Evolutionary conservation across 2,888 invertebrate genomes (phyloP).

Genomic region (Luffia ferchaultella): DNA sequence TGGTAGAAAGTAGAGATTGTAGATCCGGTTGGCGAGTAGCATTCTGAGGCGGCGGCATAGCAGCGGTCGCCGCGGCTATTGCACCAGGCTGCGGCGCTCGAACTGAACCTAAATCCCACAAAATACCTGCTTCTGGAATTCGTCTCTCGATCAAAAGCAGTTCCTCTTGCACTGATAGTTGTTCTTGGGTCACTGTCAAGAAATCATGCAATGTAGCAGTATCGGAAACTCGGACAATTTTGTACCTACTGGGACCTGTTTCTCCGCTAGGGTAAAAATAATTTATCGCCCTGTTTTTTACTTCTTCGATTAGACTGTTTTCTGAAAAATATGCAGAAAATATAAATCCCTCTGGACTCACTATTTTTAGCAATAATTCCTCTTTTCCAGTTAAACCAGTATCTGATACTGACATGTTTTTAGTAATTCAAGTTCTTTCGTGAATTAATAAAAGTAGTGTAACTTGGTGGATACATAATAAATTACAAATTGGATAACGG

Average conservation of each 20-base stretch:
- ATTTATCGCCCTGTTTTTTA: conserved; percentile 43
- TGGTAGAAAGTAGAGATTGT: conserved; percentile 48
- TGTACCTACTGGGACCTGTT: conserved; percentile 36
- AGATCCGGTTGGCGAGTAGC: conserved; percentile 42
- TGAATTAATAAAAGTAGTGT: too few species aligned
- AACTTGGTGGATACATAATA: too few species aligned
- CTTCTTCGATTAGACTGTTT: conserved; percentile 46
- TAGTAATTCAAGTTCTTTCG: too few species aligned
- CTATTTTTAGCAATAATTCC: conserved; percentile 41
- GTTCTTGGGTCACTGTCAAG: conserved; percentile 42
- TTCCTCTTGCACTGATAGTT: conserved; percentile 42
- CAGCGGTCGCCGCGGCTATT: conserved; percentile 50
- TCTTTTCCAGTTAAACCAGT: conserved; percentile 25
- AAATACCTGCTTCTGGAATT: conserved; percentile 39
- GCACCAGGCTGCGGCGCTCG: conserved; percentile 43
- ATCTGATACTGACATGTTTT: conserved; percentile 42
- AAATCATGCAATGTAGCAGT: conserved; percentile 46
- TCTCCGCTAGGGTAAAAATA: conserved; percentile 51
- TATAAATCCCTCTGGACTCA: conserved; percentile 46
- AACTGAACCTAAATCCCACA: conserved; percentile 51
- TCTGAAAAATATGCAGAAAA: conserved; percentile 39
- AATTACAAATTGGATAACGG: too few species aligned
- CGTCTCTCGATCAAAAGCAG: conserved; percentile 42
- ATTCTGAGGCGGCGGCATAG: conserved; percentile 36
- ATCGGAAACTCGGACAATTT: conserved; percentile 45